A percentile compares a stretch with the other conserved stretches of the same genome.
Conservation (phyloP, 2,797 vertebrate species). For the Falco berigora region DNA sequence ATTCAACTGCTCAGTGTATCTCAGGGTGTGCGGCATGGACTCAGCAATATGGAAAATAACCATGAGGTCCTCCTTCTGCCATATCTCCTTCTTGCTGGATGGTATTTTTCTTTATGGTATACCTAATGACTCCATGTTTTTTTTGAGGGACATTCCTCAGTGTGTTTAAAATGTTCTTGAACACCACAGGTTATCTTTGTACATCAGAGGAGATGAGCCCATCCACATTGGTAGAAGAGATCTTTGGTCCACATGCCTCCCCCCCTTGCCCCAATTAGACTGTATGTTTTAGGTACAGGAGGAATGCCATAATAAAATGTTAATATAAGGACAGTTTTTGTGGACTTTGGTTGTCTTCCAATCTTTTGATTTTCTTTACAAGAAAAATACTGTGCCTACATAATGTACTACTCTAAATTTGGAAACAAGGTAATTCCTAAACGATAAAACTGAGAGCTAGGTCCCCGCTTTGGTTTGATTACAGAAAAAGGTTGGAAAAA, state of each 20-base stretch:
- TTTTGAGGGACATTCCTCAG: neutral
- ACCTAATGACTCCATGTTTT: rapidly evolving
- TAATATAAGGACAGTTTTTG: neutral
- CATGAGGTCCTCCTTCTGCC: neutral
- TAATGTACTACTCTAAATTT: neutral
- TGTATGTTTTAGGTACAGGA: neutral
- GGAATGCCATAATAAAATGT: neutral
- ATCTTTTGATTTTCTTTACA: neutral
- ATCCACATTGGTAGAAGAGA: neutral
- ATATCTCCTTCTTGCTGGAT: neutral
- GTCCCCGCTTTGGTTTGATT: neutral
- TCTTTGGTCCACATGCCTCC: rapidly evolving
- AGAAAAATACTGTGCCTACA: neutral
- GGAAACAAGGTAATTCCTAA: neutral
- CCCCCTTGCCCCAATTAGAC: rapidly evolving
- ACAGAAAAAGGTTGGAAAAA: neutral
- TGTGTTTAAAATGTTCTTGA: neutral
- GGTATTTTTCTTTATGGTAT: neutral
- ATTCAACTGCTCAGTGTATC: neutral
- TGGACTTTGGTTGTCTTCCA: neutral
- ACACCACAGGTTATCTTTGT: neutral
- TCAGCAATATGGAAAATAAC: neutral
- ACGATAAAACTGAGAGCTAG: neutral
- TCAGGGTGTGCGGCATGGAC: neutral
- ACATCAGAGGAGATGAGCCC: neutral